These are phyloP conservation scores for Nothoprocta pentlandii DNA, from an alignment of 2,113 vertebrate genomes.

Conservation along the genomic window DNA sequence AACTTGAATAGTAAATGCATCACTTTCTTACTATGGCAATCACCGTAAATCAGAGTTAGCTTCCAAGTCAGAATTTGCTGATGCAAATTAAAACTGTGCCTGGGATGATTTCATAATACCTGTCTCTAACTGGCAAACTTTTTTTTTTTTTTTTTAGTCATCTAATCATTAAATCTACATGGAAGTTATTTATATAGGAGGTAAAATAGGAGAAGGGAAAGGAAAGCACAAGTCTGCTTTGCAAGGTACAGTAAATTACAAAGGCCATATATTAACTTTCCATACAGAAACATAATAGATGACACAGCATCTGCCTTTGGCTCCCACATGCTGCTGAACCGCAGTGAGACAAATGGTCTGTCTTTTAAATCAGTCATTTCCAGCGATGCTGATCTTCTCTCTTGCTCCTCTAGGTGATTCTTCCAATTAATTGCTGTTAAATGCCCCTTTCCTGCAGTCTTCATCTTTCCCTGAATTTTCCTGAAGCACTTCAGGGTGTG, in stretches of 20 bases:
- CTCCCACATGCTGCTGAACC: neutral
- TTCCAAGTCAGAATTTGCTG: neutral
- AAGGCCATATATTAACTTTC: neutral
- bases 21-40: neutral
- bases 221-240: neutral
- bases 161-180: neutral
- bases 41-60: too few species aligned
- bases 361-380: slow-evolving; percentile 24
- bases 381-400: neutral
- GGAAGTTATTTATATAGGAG: neutral
- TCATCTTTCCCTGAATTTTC: slow-evolving; percentile 10
- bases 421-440: slow-evolving; percentile 18
- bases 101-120: neutral
- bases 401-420: neutral
- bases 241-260: neutral
- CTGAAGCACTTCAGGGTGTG: neutral
- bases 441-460: neutral
- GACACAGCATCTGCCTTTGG: neutral
- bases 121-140: neutral
- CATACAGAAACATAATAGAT: neutral
- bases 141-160: neutral
- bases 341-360: neutral
- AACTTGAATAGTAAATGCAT: neutral
- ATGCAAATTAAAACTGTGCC: neutral
- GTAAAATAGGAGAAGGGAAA: neutral